Conservation (phyloP, 2,797 vertebrate genomes). For the Neosilurus hyrtlii region DNA sequence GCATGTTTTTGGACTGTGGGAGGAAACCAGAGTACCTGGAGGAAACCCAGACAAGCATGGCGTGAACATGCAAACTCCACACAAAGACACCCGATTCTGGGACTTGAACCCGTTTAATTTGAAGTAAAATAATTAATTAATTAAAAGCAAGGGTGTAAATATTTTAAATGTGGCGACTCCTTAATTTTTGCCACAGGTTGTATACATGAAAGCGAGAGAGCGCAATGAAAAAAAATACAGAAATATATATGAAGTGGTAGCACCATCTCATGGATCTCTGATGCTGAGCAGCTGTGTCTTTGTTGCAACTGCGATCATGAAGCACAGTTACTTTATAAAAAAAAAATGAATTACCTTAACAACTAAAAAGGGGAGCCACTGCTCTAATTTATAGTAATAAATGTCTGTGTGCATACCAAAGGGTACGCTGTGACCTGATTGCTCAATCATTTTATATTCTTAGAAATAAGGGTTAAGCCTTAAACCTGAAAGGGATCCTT, state of each 20-base stretch:
- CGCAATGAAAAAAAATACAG: too few relatives aligned
- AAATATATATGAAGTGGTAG: slow-evolving; percentile 32
- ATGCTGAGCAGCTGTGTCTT: background rate
- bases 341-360: background rate
- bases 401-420: background rate
- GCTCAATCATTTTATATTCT: background rate
- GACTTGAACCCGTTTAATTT: too few relatives aligned
- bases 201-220: background rate
- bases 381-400: background rate
- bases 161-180: too few relatives aligned
- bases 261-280: slow-evolving; percentile 55
- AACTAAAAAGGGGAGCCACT: background rate
- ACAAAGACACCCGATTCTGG: too few relatives aligned
- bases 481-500: background rate
- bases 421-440: background rate
- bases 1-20: too few relatives aligned
- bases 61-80: too few relatives aligned
- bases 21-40: too few relatives aligned
- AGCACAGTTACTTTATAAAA: background rate
- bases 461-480: background rate
- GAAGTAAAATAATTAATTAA: too few relatives aligned
- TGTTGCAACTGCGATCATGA: background rate
- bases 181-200: too few relatives aligned
- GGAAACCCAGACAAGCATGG: too few relatives aligned
- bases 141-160: too few relatives aligned